Percentiles rank a stretch among this genome's conserved stretches.
Evolutionary conservation across 1,140 invertebrate genomes (phyloP).

Genomic region (Gryllus bimaculatus): DNA sequence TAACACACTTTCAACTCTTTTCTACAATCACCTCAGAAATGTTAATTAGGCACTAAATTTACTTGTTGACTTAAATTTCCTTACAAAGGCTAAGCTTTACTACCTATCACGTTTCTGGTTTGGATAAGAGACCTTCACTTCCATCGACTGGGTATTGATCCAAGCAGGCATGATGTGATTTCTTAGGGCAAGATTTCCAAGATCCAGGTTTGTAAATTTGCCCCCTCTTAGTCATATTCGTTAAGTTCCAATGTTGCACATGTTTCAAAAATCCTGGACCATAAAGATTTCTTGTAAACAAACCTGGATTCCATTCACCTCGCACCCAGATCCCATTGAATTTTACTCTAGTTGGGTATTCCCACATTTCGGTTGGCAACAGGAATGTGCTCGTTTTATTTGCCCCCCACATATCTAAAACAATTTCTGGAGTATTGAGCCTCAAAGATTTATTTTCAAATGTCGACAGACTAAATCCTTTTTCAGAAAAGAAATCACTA

Average conservation of each 20-base stretch:
- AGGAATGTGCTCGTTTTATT: constrained; percentile 14
- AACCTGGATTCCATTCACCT: constrained; percentile 29
- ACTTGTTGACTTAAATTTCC: too few species aligned
- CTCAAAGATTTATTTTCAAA: not conserved
- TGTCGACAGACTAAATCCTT: constrained; percentile 20
- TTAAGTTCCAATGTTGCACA: constrained; percentile 12
- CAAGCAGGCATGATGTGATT: constrained; percentile 27
- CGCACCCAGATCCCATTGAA: constrained; percentile 27
- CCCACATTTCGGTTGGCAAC: constrained; percentile 15
- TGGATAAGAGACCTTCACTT: constrained; percentile 16
- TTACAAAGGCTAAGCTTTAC: too few species aligned
- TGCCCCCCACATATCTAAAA: constrained; percentile 20
- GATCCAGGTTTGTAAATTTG: constrained; percentile 5
- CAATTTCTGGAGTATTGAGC: constrained; percentile 14
- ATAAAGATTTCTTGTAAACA: constrained; percentile 29
- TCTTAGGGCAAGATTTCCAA: constrained; percentile 24
- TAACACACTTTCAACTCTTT: too few species aligned
- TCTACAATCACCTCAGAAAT: too few species aligned
- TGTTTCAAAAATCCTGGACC: constrained; percentile 29
- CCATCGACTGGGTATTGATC: constrained; percentile 29
- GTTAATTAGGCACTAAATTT: too few species aligned
- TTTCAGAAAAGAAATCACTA: constrained; percentile 17
- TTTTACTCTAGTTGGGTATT: constrained; percentile 26
- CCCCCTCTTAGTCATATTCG: constrained; percentile 7
- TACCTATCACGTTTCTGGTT: too few species aligned